Percentiles rank a stretch among this genome's conserved stretches.
phyloP scores from a whole-genome alignment of 2,888 invertebrate species.

The Frankliniella intonsa region DNA sequence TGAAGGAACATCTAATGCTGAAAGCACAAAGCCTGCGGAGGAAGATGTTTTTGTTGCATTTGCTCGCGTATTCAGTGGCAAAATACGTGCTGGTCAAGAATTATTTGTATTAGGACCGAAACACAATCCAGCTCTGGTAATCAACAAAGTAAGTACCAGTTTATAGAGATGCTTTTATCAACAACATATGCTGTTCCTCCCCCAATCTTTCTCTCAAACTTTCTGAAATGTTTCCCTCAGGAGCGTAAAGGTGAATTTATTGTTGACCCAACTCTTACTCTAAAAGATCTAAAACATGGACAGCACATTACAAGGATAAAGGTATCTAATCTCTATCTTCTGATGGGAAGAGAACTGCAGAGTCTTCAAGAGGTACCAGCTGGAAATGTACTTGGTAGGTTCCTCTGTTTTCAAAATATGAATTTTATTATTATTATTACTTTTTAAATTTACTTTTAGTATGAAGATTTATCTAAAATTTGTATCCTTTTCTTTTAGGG shows the following conservation, averaged over 20 bases:
- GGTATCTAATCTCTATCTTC: conserved; percentile 74
- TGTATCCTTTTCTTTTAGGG: conserved; percentile 48
- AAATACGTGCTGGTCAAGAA: conserved; percentile 66
- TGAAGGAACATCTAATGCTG: neutral
- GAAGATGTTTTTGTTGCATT: conserved; percentile 79
- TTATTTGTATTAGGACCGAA: conserved; percentile 83
- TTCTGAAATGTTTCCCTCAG: conserved; percentile 36
- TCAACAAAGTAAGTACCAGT: conserved; percentile 43
- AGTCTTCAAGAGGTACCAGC: conserved; percentile 72
- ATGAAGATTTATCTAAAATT: neutral
- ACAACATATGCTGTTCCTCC: neutral
- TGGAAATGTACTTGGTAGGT: conserved; percentile 79
- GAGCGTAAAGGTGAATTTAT: conserved; percentile 39
- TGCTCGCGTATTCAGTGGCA: conserved; percentile 89
- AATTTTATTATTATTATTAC: no score
- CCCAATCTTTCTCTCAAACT: neutral
- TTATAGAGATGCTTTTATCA: neutral
- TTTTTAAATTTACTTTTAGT: no score
- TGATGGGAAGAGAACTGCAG: conserved; percentile 91
- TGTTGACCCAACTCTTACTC: conserved; percentile 44
- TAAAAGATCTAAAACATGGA: conserved; percentile 58
- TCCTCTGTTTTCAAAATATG: neutral
- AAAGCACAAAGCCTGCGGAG: conserved; percentile 36
- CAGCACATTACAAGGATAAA: conserved; percentile 61
- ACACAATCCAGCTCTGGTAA: conserved; percentile 68